Base-by-base conservation (phyloP, 2,888 invertebrate genomes). In the Sminthurinus aureus region DNA sequence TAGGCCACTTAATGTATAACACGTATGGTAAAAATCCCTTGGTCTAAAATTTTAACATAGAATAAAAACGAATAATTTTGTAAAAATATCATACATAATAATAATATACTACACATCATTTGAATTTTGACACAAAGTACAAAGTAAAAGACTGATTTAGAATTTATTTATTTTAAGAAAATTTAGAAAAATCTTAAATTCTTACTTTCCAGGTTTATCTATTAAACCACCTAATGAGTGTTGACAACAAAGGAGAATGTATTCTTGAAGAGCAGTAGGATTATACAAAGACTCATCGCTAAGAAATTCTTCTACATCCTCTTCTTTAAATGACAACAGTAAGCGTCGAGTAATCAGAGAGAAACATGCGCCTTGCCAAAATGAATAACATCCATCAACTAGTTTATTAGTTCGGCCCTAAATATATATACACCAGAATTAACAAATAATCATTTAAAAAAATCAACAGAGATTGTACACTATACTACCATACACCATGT, bases 301-400 rank as follows among this genome's bases (percentile, higher is more conserved):
- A 9, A 83, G 83, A 18, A 79, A 73, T 18, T 82, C 82, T 64
- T 66, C 76, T 82, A 26, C 52, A 74, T 64, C 52, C 38, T 86
- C 84, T 52, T 85, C 82, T 38, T 38, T 1, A 0, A 78, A 79
- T 0, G 84, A 50, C 52, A 84, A 22, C 73, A 81, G 77, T 26
- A 81, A 71, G 11, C 81, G 76, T 74, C 81, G 81, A 22, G 85
- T 83, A 73, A 98, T 92, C 74, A 98, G 93, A 24, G 97, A 96
- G 90, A 98, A 95, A 74, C 95, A 93, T 79, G 96, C 98, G 51
- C 98, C 98, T 91, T 98, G 98, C 99, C 99, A 99, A 91, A 98
- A 99, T 0, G 98, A 98, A 90, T 99, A 99, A 91, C 99, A 99
- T 3, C 96, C 96, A 92, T 99, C 99, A 0, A 99, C 99, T 86